These are phyloP conservation scores for Centrocercus urophasianus DNA, from an alignment of 2,113 vertebrate species.

Conservation along the genomic window DNA sequence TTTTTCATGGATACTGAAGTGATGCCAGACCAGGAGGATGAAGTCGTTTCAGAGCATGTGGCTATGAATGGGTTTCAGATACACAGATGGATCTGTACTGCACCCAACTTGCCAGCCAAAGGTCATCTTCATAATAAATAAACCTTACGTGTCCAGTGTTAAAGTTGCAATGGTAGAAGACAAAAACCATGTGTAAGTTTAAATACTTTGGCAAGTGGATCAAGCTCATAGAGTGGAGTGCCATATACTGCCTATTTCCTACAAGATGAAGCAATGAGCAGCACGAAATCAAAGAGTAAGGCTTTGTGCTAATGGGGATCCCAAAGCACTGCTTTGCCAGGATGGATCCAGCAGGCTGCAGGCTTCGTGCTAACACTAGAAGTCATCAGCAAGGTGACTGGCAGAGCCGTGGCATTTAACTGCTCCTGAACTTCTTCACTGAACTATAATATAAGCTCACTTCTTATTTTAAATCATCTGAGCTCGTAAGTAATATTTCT, in stretches of 20 bases:
- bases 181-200: not conserved
- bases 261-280: not conserved
- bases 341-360: not conserved
- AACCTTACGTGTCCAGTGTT: accelerated
- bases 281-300: not conserved
- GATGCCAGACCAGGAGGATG: not conserved
- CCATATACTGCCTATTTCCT: accelerated
- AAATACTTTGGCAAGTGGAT: accelerated
- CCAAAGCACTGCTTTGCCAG: not conserved
- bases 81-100: accelerated
- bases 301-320: too few relatives aligned
- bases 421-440: not conserved
- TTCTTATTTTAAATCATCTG: not conserved
- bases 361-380: accelerated
- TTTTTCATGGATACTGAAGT: not conserved
- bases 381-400: not conserved
- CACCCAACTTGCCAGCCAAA: not conserved
- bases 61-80: not conserved
- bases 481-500: slow-evolving; percentile 64
- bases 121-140: not conserved
- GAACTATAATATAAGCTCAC: not conserved
- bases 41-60: not conserved
- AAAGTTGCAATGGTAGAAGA: accelerated
- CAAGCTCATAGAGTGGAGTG: accelerated
- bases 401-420: not conserved